These are phyloP conservation scores for Acanthopleura granulata DNA, from an alignment of 2,888 invertebrate species.

Conservation along the genomic window DNA sequence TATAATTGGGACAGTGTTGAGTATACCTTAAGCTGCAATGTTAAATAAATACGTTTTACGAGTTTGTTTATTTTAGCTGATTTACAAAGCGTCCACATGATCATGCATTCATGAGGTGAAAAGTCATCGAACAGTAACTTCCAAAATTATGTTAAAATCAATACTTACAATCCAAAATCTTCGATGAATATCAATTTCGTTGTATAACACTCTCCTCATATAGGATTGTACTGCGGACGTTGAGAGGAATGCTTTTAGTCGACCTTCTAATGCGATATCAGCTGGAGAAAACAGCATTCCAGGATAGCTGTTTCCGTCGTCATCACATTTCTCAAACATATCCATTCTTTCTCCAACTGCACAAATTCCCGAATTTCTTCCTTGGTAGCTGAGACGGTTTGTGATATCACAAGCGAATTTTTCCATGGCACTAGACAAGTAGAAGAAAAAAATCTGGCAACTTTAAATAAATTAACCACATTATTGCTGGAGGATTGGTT, in stretches of 20 bases:
- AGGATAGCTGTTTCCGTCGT: background rate
- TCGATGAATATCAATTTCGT: conserved; percentile 7
- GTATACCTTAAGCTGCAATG: too few relatives aligned
- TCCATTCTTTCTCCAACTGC: conserved; percentile 6
- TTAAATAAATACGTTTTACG: too few relatives aligned
- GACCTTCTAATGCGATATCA: background rate
- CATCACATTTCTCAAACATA: background rate
- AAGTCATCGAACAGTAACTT: too few relatives aligned
- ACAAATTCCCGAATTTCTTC: background rate
- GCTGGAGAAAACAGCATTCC: background rate
- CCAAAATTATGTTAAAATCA: background rate
- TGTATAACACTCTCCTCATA: background rate
- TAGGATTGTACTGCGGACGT: background rate
- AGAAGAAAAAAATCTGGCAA: background rate
- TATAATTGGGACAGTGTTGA: too few relatives aligned
- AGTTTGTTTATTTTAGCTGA: too few relatives aligned
- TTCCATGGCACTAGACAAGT: background rate
- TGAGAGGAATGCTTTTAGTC: background rate
- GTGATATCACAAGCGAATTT: conserved; percentile 1
- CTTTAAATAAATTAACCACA: too few relatives aligned
- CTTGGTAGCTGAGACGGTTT: background rate
- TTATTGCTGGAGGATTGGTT: too few relatives aligned
- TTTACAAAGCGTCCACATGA: too few relatives aligned
- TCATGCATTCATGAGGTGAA: too few relatives aligned
- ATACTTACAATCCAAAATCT: conserved; percentile 13